Evolutionary conservation across 2,797 vertebrate genomes (phyloP).

Genomic region (Fratercula arctica): DNA sequence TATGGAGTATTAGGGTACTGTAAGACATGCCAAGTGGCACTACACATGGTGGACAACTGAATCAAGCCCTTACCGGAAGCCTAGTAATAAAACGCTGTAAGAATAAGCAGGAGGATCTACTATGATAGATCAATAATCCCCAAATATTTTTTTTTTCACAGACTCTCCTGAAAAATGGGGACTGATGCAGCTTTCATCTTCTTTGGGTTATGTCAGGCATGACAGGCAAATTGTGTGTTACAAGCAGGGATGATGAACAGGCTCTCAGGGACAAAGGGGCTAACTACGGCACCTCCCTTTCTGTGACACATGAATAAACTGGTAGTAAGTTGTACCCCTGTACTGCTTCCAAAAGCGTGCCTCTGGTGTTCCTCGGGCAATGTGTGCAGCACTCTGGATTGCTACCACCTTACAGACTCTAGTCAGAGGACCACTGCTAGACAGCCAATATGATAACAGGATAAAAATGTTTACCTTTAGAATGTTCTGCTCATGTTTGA

Average conservation of each 20-base stretch:
- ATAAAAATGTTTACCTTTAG: neutral
- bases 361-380: neutral
- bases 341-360: neutral
- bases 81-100: neutral
- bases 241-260: neutral
- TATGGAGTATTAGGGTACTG: neutral
- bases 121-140: neutral
- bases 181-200: neutral
- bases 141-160: neutral
- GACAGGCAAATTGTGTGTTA: neutral
- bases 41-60: neutral
- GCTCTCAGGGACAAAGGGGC: neutral
- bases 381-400: neutral
- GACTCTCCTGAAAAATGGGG: neutral
- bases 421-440: neutral
- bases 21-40: neutral
- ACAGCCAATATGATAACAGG: neutral
- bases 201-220: neutral
- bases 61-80: neutral
- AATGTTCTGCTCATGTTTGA: neutral
- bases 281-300: neutral
- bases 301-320: neutral
- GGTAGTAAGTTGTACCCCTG: neutral
- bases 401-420: neutral
- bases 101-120: neutral